Conservation (phyloP, 2,113 vertebrate genomes). For the Scytalopus superciliaris region DNA sequence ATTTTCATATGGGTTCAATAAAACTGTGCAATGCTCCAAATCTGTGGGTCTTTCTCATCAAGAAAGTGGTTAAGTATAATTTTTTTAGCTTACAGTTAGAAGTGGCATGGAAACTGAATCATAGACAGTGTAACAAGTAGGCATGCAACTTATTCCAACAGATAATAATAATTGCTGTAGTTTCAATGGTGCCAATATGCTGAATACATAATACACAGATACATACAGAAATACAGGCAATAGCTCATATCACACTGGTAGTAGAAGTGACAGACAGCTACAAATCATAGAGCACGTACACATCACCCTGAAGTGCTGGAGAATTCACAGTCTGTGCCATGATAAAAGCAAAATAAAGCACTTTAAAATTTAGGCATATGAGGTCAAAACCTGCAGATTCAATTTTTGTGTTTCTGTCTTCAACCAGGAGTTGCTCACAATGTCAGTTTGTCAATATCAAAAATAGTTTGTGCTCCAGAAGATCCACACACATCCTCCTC, state of each 20-base stretch:
- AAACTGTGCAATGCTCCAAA: conserved; percentile 5
- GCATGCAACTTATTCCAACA: background rate
- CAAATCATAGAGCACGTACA: background rate
- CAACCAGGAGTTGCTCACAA: accelerated
- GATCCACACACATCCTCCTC: background rate
- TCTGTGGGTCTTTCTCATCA: conserved; percentile 45
- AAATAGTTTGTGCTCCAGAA: background rate
- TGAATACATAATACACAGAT: background rate
- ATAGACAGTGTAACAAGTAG: background rate
- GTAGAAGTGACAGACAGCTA: background rate
- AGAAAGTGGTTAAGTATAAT: conserved; percentile 27
- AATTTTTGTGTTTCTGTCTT: background rate
- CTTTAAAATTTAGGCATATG: background rate
- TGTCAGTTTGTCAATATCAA: background rate
- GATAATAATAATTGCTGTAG: background rate
- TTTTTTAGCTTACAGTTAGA: conserved; percentile 6
- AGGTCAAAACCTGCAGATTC: background rate
- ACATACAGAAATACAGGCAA: background rate
- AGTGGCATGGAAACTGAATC: conserved; percentile 45
- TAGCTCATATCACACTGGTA: background rate
- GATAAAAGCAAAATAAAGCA: background rate
- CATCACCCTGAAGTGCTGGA: background rate
- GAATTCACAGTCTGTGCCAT: background rate
- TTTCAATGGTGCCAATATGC: background rate
- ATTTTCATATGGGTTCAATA: conserved; percentile 55